These are phyloP conservation scores for silkworm (Bombyx mori) DNA, from an alignment of 1,140 invertebrate species.

Conservation along the genomic window DNA sequence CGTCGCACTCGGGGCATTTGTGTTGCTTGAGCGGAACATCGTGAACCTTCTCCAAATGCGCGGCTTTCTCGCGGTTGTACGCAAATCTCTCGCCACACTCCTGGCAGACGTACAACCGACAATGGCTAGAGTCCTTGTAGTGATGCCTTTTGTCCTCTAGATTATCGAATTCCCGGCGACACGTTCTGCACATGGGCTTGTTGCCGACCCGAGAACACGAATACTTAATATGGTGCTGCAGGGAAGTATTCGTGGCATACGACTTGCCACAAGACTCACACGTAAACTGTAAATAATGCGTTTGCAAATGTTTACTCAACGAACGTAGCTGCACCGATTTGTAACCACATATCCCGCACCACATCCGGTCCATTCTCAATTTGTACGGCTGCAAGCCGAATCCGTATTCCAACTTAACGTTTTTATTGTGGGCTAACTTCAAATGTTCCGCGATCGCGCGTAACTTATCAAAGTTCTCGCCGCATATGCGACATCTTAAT, in stretches of 20 bases:
- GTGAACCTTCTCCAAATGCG: slow-evolving; percentile 18
- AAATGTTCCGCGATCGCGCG: slow-evolving; percentile 36
- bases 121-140: slow-evolving; percentile 9
- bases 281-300: slow-evolving; percentile 55
- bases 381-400: slow-evolving; percentile 42
- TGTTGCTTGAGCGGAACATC: slow-evolving; percentile 13
- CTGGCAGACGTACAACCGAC: slow-evolving; percentile 20
- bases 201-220: slow-evolving; percentile 7
- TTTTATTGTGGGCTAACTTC: slow-evolving; percentile 25
- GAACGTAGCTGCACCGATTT: slow-evolving; percentile 35
- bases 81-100: slow-evolving; percentile 22
- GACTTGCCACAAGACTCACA: slow-evolving; percentile 69
- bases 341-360: slow-evolving; percentile 36
- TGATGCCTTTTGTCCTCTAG: slow-evolving; percentile 14
- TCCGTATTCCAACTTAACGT: slow-evolving; percentile 26
- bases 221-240: slow-evolving; percentile 20
- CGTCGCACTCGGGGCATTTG: slow-evolving; percentile 17
- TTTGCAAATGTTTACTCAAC: slow-evolving; percentile 46
- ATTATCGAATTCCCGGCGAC: slow-evolving; percentile 11
- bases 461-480: slow-evolving; percentile 24
- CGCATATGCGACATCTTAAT: slow-evolving; percentile 37
- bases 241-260: slow-evolving; percentile 42
- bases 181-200: slow-evolving; percentile 12
- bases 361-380: slow-evolving; percentile 34
- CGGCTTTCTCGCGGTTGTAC: slow-evolving; percentile 13